Percentiles rank a stretch among this genome's conserved stretches.
Conservation (phyloP, 2,797 vertebrate genomes). For the Lagodon rhomboides region DNA sequence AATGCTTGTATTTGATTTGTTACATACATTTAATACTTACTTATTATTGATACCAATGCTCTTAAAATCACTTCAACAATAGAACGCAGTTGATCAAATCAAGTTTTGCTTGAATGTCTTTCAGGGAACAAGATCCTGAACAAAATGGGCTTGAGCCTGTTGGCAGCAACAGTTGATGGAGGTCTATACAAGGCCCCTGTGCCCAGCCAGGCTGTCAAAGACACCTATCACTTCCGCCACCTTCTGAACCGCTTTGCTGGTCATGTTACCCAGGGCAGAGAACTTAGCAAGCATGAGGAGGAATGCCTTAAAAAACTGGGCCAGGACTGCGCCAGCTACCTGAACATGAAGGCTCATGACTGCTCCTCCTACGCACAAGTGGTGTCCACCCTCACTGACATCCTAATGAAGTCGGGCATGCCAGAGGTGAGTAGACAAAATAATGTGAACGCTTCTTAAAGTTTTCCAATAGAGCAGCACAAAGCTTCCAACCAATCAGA, state of each 20-base stretch:
- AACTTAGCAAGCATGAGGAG: slow-evolving; percentile 66
- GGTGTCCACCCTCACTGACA: slow-evolving; percentile 74
- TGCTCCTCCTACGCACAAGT: slow-evolving; percentile 79
- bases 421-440: slow-evolving; percentile 67
- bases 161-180: slow-evolving; percentile 40
- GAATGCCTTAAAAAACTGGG: slow-evolving; percentile 72
- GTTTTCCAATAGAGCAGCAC: not conserved
- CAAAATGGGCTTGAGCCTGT: slow-evolving; percentile 85
- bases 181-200: slow-evolving; percentile 67
- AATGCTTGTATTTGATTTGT: too few relatives aligned
- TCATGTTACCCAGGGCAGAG: slow-evolving; percentile 51
- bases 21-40: too few relatives aligned
- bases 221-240: slow-evolving; percentile 83
- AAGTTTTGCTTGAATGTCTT: slow-evolving; percentile 23
- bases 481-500: not conserved
- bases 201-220: slow-evolving; percentile 26
- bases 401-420: slow-evolving; percentile 70
- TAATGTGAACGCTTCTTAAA: not conserved
- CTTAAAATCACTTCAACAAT: not conserved
- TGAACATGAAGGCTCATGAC: slow-evolving; percentile 76
- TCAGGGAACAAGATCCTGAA: slow-evolving; percentile 87
- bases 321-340: slow-evolving; percentile 74
- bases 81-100: not conserved
- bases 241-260: slow-evolving; percentile 78
- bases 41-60: not conserved